Conservation (phyloP, 2,888 invertebrate genomes). For the Mythimna albipuncta region DNA sequence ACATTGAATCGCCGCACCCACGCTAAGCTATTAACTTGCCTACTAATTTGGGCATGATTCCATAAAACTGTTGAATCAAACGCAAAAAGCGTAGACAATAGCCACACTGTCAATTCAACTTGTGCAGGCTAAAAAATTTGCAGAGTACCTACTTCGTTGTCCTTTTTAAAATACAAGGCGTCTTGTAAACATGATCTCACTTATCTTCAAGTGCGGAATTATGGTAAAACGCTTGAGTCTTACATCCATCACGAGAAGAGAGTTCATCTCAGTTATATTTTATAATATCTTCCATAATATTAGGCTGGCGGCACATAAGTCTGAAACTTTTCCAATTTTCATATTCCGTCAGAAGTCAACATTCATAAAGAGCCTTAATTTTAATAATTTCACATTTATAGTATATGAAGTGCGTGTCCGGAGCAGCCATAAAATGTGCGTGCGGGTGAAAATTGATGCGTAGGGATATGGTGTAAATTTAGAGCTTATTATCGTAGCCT, state of each 20-base stretch:
- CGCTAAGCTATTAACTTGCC: slow-evolving; percentile 81
- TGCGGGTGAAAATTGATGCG: slow-evolving; percentile 82
- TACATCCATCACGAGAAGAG: slow-evolving; percentile 36
- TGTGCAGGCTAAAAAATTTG: slow-evolving; percentile 35
- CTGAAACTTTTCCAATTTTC: slow-evolving; percentile 80
- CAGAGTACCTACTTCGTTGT: not conserved
- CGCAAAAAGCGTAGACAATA: slow-evolving; percentile 60
- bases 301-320: slow-evolving; percentile 66
- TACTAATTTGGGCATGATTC: slow-evolving; percentile 80
- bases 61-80: slow-evolving; percentile 75
- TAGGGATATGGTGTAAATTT: slow-evolving; percentile 83
- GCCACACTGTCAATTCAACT: slow-evolving; percentile 55
- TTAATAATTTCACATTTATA: slow-evolving; percentile 83
- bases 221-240: slow-evolving; percentile 22
- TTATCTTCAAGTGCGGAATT: slow-evolving; percentile 33
- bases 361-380: slow-evolving; percentile 80
- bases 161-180: slow-evolving; percentile 31
- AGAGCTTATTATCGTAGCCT: slow-evolving; percentile 81
- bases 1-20: slow-evolving; percentile 82
- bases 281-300: slow-evolving; percentile 64
- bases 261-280: slow-evolving; percentile 56
- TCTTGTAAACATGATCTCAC: slow-evolving; percentile 32
- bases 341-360: slow-evolving; percentile 76
- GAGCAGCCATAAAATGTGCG: slow-evolving; percentile 82
- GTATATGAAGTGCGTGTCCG: slow-evolving; percentile 81